Conservation (phyloP, 2,113 vertebrate genomes). For the Psittacula cyanocephala region DNA sequence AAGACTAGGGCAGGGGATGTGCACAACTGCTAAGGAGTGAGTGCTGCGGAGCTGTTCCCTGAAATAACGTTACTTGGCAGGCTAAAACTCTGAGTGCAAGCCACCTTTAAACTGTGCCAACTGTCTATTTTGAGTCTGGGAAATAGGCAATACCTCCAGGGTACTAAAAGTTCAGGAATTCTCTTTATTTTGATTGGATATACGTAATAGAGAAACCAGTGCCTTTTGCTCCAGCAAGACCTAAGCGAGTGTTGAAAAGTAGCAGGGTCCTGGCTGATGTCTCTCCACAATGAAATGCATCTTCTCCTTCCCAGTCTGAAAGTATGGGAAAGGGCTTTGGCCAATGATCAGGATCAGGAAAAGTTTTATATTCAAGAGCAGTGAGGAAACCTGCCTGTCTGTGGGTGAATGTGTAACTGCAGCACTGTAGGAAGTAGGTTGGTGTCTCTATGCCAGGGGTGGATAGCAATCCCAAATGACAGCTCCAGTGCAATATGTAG, state of each 20-base stretch:
- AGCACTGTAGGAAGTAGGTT: background rate
- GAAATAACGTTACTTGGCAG: background rate
- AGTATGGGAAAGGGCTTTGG: background rate
- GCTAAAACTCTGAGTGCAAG: background rate
- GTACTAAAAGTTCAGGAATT: background rate
- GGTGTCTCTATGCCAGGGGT: background rate
- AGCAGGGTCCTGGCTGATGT: background rate
- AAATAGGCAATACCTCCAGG: background rate
- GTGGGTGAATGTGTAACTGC: background rate
- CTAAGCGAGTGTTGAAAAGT: background rate
- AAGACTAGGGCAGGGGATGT: background rate
- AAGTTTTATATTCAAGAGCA: background rate
- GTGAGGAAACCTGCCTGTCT: background rate
- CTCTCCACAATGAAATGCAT: background rate
- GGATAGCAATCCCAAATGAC: background rate
- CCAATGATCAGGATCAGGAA: background rate
- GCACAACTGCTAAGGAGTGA: background rate
- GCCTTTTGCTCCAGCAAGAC: background rate
- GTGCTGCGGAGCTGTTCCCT: background rate
- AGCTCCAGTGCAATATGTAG: background rate
- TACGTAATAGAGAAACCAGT: background rate
- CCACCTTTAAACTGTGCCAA: background rate
- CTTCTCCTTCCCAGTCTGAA: background rate
- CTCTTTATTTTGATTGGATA: constrained; percentile 3
- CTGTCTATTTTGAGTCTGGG: background rate